Percentiles rank a stretch among this genome's conserved stretches.
phyloP scores from a whole-genome alignment of 2,113 vertebrate genomes.

The Rhadina sibilatrix region DNA sequence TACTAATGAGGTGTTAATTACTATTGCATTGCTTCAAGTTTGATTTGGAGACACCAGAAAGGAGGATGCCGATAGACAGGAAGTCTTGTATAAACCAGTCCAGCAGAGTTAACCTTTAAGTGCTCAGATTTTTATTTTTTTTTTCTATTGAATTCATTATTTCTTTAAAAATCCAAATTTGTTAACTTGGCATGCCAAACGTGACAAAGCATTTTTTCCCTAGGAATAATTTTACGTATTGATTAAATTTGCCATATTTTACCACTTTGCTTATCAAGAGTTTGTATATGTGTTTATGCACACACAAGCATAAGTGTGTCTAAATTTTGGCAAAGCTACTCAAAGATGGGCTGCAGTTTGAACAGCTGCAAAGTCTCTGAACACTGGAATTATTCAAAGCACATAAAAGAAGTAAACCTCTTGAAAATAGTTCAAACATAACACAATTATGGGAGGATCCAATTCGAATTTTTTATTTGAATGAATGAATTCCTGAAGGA shows the following conservation, averaged over 20 bases:
- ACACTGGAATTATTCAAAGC: constrained; percentile 44
- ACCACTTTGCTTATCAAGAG: neutral
- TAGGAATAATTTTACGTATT: neutral
- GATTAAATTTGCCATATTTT: neutral
- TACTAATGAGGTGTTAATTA: no score
- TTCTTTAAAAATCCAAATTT: neutral
- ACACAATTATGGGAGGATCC: neutral
- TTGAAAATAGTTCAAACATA: constrained; percentile 20
- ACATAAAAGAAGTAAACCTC: constrained; percentile 25
- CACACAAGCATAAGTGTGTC: neutral
- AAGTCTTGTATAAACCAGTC: neutral
- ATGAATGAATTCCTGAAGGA: neutral
- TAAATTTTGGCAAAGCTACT: neutral
- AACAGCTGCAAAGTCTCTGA: constrained; percentile 48
- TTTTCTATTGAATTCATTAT: neutral
- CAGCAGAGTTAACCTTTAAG: neutral
- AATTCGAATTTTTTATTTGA: constrained; percentile 6
- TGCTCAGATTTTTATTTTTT: neutral
- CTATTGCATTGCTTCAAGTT: neutral
- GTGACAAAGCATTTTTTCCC: neutral
- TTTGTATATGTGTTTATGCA: neutral
- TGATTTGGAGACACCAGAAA: neutral
- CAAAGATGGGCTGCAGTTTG: neutral
- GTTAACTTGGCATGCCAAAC: neutral
- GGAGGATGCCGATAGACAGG: neutral